A percentile compares a stretch with the other conserved stretches of the same genome.
phyloP scores from a whole-genome alignment of 2,113 vertebrate species.

The Melospiza georgiana region DNA sequence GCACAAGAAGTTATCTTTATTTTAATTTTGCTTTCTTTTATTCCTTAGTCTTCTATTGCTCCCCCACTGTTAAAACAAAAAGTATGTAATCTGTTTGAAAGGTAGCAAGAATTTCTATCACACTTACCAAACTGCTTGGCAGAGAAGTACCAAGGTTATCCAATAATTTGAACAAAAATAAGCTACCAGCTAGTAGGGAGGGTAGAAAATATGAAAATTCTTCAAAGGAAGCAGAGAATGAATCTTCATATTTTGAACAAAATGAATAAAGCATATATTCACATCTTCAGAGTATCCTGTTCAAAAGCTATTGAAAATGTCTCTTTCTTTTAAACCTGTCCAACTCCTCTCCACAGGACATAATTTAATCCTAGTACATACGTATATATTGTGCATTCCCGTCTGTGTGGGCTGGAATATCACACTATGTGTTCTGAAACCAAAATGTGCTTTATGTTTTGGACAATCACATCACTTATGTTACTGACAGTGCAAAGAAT shows the following conservation, averaged over 20 bases:
- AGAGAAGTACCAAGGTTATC: not conserved
- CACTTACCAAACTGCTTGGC: not conserved
- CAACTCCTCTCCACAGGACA: not conserved
- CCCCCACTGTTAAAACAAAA: not conserved
- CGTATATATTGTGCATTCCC: not conserved
- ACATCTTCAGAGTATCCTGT: not conserved
- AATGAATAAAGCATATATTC: not conserved
- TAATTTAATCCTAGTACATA: not conserved
- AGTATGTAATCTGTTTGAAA: not conserved
- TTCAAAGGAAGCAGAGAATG: not conserved
- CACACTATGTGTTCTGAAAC: not conserved
- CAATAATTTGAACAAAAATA: not conserved
- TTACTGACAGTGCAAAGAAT: not conserved
- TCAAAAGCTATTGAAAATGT: constrained; percentile 25
- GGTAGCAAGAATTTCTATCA: not conserved
- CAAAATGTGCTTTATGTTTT: constrained; percentile 13
- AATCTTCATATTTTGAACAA: not conserved
- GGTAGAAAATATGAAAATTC: not conserved
- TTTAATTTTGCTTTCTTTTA: not conserved
- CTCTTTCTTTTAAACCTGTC: constrained; percentile 5
- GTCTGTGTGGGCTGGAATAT: not conserved
- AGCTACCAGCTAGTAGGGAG: not conserved
- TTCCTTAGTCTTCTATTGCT: not conserved
- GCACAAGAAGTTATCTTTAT: not conserved
- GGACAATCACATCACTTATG: not conserved